A percentile compares a stretch with the other conserved stretches of the same genome.
phyloP scores from a whole-genome alignment of 2,888 invertebrate species.

The Standfussiana lucernea region DNA sequence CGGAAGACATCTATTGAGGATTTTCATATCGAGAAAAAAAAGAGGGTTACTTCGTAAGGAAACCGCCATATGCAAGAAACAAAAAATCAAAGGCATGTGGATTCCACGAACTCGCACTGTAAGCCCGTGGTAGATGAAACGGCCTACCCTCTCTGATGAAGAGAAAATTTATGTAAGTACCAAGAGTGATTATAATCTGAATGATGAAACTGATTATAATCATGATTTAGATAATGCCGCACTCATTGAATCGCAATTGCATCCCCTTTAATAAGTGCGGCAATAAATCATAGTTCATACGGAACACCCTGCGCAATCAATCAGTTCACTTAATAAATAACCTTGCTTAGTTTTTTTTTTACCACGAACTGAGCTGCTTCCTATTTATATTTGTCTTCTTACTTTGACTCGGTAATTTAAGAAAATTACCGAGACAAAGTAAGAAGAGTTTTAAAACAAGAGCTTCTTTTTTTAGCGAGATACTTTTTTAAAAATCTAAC shows the following conservation, averaged over 20 bases:
- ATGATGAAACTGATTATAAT: too few relatives aligned
- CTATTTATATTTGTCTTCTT: not conserved
- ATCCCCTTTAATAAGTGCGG: not conserved
- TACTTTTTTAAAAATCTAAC: too few relatives aligned
- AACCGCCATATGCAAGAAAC: not conserved
- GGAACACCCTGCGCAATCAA: not conserved
- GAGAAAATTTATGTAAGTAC: not conserved
- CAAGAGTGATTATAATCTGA: too few relatives aligned
- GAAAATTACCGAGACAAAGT: too few relatives aligned
- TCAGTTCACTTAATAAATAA: not conserved
- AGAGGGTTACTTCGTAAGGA: not conserved
- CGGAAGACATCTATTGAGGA: too few relatives aligned
- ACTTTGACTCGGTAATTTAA: not conserved
- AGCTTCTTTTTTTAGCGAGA: too few relatives aligned
- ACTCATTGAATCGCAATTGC: too few relatives aligned
- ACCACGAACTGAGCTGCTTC: not conserved
- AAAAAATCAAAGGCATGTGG: not conserved
- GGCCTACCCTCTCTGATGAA: not conserved
- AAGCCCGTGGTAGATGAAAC: not conserved
- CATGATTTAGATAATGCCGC: too few relatives aligned
- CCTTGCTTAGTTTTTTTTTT: not conserved
- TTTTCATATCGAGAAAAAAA: too few relatives aligned
- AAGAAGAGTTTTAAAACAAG: too few relatives aligned
- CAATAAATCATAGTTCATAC: not conserved
- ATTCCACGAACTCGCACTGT: not conserved